These are phyloP conservation scores for Coelopa frigida DNA, from an alignment of 1,140 invertebrate genomes.

Conservation along the genomic window DNA sequence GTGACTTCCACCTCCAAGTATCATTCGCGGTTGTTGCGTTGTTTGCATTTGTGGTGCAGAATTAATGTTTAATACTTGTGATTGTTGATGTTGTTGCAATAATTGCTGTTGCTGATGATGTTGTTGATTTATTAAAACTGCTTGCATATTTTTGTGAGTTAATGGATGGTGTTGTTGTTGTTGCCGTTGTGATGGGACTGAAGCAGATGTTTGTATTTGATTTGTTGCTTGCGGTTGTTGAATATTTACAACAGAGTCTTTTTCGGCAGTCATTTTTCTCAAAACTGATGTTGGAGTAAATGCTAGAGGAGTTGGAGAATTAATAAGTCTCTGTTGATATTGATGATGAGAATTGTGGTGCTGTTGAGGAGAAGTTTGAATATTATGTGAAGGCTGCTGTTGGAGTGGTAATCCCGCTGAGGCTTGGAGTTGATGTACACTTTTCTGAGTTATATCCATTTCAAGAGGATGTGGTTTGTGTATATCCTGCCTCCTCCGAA, in stretches of 20 bases:
- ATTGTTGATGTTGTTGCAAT: slow-evolving; percentile 46
- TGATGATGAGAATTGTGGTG: slow-evolving; percentile 18
- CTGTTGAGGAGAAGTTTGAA: slow-evolving; percentile 22
- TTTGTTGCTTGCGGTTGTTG: slow-evolving; percentile 4
- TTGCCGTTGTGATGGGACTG: slow-evolving; percentile 13
- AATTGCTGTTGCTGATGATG: slow-evolving; percentile 38
- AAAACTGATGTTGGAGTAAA: slow-evolving; percentile 88
- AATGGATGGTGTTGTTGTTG: slow-evolving; percentile 23
- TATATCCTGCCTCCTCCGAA: slow-evolving; percentile 66
- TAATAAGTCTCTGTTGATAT: slow-evolving; percentile 23
- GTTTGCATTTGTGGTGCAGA: slow-evolving; percentile 34
- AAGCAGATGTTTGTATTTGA: not conserved
- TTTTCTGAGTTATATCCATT: too few species aligned
- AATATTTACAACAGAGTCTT: too few species aligned
- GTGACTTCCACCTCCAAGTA: slow-evolving; percentile 28
- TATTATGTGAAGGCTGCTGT: not conserved
- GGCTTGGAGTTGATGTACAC: slow-evolving; percentile 1
- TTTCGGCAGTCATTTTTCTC: slow-evolving; percentile 88
- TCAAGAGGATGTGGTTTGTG: slow-evolving; percentile 47
- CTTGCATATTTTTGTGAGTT: too few species aligned
- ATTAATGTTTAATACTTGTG: slow-evolving; percentile 4
- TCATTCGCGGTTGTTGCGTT: slow-evolving; percentile 31
- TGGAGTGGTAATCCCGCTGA: slow-evolving; percentile 3
- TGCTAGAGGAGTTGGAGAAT: slow-evolving; percentile 60
- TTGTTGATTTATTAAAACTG: slow-evolving; percentile 35